A percentile compares a stretch with the other conserved stretches of the same genome.
These are phyloP conservation scores for Macropodus opercularis DNA, from an alignment of 2,797 vertebrate genomes.

Conservation along the genomic window DNA sequence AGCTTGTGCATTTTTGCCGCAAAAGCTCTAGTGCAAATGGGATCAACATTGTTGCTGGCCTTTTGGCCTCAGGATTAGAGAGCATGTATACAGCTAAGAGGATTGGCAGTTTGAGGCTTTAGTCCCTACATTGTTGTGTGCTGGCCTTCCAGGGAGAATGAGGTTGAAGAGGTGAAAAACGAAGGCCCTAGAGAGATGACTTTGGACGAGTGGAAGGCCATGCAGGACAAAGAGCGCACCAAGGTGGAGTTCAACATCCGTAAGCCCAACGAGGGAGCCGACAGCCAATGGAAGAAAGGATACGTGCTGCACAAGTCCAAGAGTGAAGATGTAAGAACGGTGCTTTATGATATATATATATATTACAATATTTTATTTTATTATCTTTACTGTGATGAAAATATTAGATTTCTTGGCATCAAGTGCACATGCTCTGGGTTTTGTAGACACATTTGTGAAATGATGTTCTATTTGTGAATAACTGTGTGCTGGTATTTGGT, in stretches of 20 bases:
- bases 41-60: slow-evolving; percentile 40
- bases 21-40: slow-evolving; percentile 26
- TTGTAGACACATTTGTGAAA: not conserved
- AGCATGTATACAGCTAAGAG: slow-evolving; percentile 41
- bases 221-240: slow-evolving; percentile 97
- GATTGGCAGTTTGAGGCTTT: slow-evolving; percentile 31
- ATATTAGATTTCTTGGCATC: not conserved
- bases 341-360: too few relatives aligned
- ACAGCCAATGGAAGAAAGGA: slow-evolving; percentile 99
- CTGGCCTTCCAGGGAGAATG: slow-evolving; percentile 89
- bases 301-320: slow-evolving; percentile 99
- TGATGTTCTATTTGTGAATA: not conserved
- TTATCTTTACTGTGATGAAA: not conserved
- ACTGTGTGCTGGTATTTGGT: not conserved
- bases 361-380: too few relatives aligned
- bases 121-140: slow-evolving; percentile 23
- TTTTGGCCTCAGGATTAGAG: slow-evolving; percentile 50
- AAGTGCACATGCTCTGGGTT: not conserved
- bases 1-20: slow-evolving; percentile 16
- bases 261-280: slow-evolving; percentile 97
- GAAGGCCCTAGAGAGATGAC: slow-evolving; percentile 99
- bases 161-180: slow-evolving; percentile 96
- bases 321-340: slow-evolving; percentile 90
- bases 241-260: slow-evolving; percentile 99
- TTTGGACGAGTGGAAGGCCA: slow-evolving; percentile 99